phyloP scores from a whole-genome alignment of 2,797 vertebrate species.

The Thripadectes ignobilis region DNA sequence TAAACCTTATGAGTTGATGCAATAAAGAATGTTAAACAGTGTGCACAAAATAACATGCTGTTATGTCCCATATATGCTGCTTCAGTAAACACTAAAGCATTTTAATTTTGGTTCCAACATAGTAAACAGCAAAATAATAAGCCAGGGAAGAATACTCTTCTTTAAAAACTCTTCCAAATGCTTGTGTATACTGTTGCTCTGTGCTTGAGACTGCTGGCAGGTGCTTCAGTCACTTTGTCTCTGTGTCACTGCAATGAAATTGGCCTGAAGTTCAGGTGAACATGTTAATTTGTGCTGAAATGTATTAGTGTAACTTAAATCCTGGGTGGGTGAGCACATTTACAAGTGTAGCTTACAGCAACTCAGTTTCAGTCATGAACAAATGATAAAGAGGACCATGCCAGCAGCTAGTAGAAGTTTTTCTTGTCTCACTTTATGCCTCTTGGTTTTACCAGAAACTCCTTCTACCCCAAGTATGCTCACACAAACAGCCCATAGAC shows the following conservation, averaged over 20 bases:
- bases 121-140: conserved; percentile 67
- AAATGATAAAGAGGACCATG: neutral
- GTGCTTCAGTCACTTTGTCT: conserved; percentile 4
- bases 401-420: neutral
- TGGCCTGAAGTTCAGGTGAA: conserved; percentile 10
- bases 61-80: conserved; percentile 65
- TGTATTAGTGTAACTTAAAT: neutral
- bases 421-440: neutral
- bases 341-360: neutral
- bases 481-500: neutral
- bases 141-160: conserved; percentile 27
- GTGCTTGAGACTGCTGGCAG: neutral
- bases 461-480: neutral
- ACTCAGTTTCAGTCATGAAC: neutral
- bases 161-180: conserved; percentile 35
- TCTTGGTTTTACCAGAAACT: neutral
- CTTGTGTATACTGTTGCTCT: neutral
- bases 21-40: conserved; percentile 71
- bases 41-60: conserved; percentile 61
- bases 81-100: conserved; percentile 72
- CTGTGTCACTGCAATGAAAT: neutral
- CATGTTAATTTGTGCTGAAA: conserved; percentile 1
- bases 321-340: neutral
- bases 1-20: conserved; percentile 60
- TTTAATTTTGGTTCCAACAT: conserved; percentile 65